Conservation (phyloP, 1,140 invertebrate species). For the Orchesella cincta region DNA sequence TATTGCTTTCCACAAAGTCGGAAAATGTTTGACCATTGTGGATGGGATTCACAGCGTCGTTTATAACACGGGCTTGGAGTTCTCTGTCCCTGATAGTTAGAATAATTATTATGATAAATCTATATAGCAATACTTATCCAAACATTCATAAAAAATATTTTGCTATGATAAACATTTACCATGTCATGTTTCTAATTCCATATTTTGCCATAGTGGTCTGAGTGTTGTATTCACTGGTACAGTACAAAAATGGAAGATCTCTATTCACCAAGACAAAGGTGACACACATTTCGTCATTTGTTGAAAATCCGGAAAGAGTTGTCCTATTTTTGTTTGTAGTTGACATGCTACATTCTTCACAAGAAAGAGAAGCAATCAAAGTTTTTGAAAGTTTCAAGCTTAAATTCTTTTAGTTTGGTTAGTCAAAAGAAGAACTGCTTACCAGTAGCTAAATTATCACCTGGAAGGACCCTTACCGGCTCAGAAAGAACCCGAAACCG, state of each 20-base stretch:
- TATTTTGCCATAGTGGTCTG: not conserved
- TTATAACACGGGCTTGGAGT: not conserved
- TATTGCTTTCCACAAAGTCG: not conserved
- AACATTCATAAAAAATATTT: too few species aligned
- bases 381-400: not conserved
- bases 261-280: not conserved
- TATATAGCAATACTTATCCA: too few species aligned
- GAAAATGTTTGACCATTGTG: not conserved
- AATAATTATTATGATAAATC: too few species aligned
- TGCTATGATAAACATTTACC: too few species aligned
- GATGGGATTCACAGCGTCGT: not conserved
- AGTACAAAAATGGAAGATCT: not conserved
- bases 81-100: too few species aligned
- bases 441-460: not conserved
- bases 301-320: not conserved
- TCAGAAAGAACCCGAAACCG: not conserved
- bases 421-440: too few species aligned
- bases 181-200: not conserved
- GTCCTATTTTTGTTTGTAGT: not conserved
- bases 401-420: not conserved
- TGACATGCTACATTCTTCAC: not conserved
- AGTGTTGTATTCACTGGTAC: not conserved
- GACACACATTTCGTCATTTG: constrained; percentile 1
- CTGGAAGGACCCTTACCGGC: not conserved
- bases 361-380: not conserved